These are phyloP conservation scores for Eurystomus gularis DNA, from an alignment of 2,113 vertebrate species.

Conservation along the genomic window DNA sequence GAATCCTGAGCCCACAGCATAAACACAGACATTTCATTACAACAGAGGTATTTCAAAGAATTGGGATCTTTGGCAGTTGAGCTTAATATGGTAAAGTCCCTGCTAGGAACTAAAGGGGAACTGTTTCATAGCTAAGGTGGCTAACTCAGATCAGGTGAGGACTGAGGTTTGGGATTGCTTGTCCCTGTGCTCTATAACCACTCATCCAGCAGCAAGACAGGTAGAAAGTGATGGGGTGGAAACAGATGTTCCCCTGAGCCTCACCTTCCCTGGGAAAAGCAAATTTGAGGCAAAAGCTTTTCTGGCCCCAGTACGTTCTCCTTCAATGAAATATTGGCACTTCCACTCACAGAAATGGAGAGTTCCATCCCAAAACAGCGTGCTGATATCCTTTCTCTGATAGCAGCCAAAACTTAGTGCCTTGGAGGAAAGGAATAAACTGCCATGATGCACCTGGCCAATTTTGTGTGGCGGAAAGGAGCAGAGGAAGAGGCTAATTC, in stretches of 20 bases:
- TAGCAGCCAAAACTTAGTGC: slow-evolving; percentile 48
- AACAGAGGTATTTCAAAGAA: slow-evolving; percentile 17
- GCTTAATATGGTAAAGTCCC: not conserved
- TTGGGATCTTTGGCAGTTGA: not conserved
- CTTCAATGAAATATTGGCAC: slow-evolving; percentile 7
- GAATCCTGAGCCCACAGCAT: not conserved
- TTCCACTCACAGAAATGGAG: slow-evolving; percentile 11
- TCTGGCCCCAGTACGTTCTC: not conserved
- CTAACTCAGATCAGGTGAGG: not conserved
- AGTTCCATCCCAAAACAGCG: slow-evolving; percentile 7
- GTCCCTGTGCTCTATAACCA: not conserved
- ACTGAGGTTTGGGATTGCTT: not conserved
- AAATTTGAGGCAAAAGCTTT: slow-evolving; percentile 29
- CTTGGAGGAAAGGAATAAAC: slow-evolving; percentile 42
- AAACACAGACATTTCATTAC: slow-evolving; percentile 22
- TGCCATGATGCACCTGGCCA: slow-evolving; percentile 24
- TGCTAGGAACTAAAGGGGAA: not conserved
- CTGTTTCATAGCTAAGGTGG: slow-evolving; percentile 13
- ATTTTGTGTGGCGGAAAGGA: slow-evolving; percentile 10
- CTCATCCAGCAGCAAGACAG: not conserved
- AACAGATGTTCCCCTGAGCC: not conserved
- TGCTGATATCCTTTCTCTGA: slow-evolving; percentile 47
- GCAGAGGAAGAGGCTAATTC: not conserved
- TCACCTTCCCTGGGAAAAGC: slow-evolving; percentile 15
- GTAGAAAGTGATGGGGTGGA: not conserved